These are phyloP conservation scores for Pollenia angustigena DNA, from an alignment of 2,888 invertebrate genomes.

Conservation along the genomic window DNA sequence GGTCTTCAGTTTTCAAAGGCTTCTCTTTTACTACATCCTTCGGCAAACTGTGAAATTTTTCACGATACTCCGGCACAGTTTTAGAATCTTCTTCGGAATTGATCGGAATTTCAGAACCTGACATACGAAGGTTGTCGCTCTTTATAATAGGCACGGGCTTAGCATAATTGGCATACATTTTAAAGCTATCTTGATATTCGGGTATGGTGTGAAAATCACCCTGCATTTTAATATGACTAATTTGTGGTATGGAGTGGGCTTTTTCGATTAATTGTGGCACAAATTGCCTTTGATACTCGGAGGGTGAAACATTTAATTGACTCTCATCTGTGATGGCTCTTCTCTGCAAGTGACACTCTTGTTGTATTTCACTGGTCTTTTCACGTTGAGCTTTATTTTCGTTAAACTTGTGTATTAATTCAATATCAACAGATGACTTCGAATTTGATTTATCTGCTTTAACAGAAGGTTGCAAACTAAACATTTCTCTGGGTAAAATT, in stretches of 20 bases:
- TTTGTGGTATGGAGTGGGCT: slow-evolving; percentile 84
- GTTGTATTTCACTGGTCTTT: slow-evolving; percentile 77
- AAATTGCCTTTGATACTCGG: slow-evolving; percentile 82
- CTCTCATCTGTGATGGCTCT: slow-evolving; percentile 76
- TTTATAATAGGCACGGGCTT: slow-evolving; percentile 84
- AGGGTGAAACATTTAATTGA: slow-evolving; percentile 78
- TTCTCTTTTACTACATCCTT: slow-evolving; percentile 77
- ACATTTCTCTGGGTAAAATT: slow-evolving; percentile 81
- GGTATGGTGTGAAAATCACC: slow-evolving; percentile 82
- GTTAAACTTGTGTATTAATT: slow-evolving; percentile 72
- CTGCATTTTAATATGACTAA: slow-evolving; percentile 82
- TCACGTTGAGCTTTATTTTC: slow-evolving; percentile 78
- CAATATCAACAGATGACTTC: slow-evolving; percentile 51
- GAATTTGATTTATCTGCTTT: slow-evolving; percentile 24
- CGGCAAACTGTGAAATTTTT: slow-evolving; percentile 81
- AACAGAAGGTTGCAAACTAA: slow-evolving; percentile 76
- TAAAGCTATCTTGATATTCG: slow-evolving; percentile 83
- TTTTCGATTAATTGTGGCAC: slow-evolving; percentile 81
- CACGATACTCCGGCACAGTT: slow-evolving; percentile 82
- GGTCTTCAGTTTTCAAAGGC: slow-evolving; percentile 80
- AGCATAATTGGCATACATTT: slow-evolving; percentile 82
- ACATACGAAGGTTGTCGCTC: slow-evolving; percentile 81
- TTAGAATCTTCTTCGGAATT: slow-evolving; percentile 39
- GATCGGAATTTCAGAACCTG: slow-evolving; percentile 78
- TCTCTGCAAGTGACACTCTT: slow-evolving; percentile 79